Evolutionary conservation across 2,888 invertebrate species (phyloP), one percentile per base, ranked within the genome.

Genomic region (Byasa hedistus): DNA sequence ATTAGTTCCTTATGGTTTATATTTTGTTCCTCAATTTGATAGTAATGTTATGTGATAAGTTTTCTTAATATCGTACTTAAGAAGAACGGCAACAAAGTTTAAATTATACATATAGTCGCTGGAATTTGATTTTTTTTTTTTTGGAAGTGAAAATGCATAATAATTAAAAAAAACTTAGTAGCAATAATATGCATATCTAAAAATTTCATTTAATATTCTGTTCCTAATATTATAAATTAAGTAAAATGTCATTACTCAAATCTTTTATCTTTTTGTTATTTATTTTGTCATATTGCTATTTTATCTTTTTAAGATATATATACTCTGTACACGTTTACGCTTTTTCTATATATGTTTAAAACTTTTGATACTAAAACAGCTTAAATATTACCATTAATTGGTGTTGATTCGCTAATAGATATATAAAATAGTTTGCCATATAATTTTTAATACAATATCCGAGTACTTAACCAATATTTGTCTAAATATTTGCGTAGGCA

Each of bases 131-230:
- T 39, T 39, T 39, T 36, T 39, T 15, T 2, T 39, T 15, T 12
- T 39, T 15, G 15, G 12, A 39, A 39, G 1, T 39, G 12, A 39
- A 39, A 12, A 15, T 39, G 12, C 39, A 39, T 39, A 39, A 39
- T 32, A 10, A 32, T 39, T 39, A 39, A 0, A 15, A 39, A 27
- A 27, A 39, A 39, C 39, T 15, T 39, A n/a, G 23, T 68, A 71
- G 72, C 72, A 72, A 72, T 72, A 70, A 65, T 59, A 61, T 51
- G 70, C 72, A 72, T 72, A 72, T 72, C 71, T 63, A 10, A 12
- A 32, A 59, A 61, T 59, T 54, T 48, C 55, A 60, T 51, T 19
- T 52, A 60, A 52, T 32, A 57, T 44, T 48, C 57, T 32, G 15
- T 65, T 55, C 21, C 27, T 36, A 36, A 27, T 57, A 27, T 23